Percentiles rank a stretch among this genome's conserved stretches.
Conservation (phyloP, 2,888 invertebrate species). For the Andrena dorsata region DNA sequence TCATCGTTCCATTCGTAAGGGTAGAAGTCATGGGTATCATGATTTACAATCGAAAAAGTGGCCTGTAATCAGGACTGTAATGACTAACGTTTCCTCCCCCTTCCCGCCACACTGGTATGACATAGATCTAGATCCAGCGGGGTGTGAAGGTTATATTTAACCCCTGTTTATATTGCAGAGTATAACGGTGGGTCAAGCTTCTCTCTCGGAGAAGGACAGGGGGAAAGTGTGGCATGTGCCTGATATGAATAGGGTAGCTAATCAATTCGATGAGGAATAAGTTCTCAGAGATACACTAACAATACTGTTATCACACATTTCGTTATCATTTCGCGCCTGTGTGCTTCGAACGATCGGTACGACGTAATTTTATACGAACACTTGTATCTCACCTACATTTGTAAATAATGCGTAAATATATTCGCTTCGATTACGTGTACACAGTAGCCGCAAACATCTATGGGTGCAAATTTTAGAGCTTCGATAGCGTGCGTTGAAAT, state of each 20-base stretch:
- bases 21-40: neutral
- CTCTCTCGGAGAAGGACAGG: constrained; percentile 13
- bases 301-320: constrained; percentile 3
- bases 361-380: constrained; percentile 48
- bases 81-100: neutral
- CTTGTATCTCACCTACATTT: constrained; percentile 37
- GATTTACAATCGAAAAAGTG: neutral
- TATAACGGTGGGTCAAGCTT: constrained; percentile 3
- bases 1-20: neutral
- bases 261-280: constrained; percentile 7
- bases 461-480: constrained; percentile 12
- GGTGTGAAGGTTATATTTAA: neutral
- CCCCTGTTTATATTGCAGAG: neutral
- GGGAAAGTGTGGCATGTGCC: constrained; percentile 38
- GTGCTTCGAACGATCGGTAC: constrained; percentile 42
- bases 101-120: neutral
- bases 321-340: constrained; percentile 31
- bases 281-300: neutral
- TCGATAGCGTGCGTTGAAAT: constrained; percentile 14
- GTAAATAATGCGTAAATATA: constrained; percentile 49
- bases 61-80: neutral
- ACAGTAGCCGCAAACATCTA: constrained; percentile 21
- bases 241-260: constrained; percentile 28
- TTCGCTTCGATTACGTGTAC: constrained; percentile 20
- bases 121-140: neutral